Evolutionary conservation across 2,797 vertebrate genomes (phyloP), one percentile per base, ranked within the genome.

Genomic region (Malacoctenus gilli): DNA sequence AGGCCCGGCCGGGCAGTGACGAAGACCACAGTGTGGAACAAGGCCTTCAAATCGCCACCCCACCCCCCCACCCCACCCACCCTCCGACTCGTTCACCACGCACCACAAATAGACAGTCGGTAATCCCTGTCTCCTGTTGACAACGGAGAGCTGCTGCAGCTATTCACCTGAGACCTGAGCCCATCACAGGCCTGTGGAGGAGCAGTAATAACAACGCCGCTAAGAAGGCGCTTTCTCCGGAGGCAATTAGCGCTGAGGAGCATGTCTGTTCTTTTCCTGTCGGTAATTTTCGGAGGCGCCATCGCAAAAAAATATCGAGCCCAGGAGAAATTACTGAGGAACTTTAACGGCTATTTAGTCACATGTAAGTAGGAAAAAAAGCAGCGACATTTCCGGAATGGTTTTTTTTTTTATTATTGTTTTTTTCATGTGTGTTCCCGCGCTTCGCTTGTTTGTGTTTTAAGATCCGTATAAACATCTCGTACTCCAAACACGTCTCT

Each of bases 11-110:
- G 46, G 71, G 68, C 78, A 79, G 35, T 52, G 72, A 84, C 65
- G 55, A 52, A 52, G 49, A 70, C 57, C 47, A 70, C 73, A 49
- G 64, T 71, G 62, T 65, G 68, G 80, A 84, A 77, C 59, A 16
- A 57, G 59, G 55, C 43, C 70, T 57, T 43, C 59, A 83, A 84
- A 79, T 82, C 46, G 32, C 57, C 61, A 58, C 81, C 58, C 80
- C 68, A 47, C 65, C 59, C 35, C 39, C n/a, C n/a, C n/a, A n/a
- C n/a, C n/a, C 57, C 61, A 58, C 81, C 58, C 80, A 68, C 43
- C 65, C 59, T 31, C 39, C 19, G 34, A 54, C 52, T 25, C 28
- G 54, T 20, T 3, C 49, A 13, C 52, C 54, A 58, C 39, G 59
- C 28, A 44, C n/a, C 12, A 19, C 61, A 72, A 75, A 85, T 59